phyloP scores from a whole-genome alignment of 1,140 invertebrate genomes.

The Neodiprion pinetum region DNA sequence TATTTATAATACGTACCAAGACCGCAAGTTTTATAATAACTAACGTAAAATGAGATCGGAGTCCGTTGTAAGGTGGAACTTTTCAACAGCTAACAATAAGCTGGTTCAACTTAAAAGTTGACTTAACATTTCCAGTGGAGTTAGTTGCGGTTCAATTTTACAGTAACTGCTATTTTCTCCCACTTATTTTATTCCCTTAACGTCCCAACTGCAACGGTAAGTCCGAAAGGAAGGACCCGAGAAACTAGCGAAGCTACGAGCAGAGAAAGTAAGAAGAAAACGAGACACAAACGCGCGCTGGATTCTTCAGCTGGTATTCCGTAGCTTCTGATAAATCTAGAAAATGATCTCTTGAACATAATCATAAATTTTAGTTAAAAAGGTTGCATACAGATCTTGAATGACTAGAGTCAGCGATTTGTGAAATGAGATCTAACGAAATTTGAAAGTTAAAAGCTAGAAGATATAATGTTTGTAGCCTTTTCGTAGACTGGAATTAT shows the following conservation, averaged over 20 bases:
- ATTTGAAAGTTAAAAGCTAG: background rate
- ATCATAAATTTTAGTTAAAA: too few species aligned
- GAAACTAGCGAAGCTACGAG: background rate
- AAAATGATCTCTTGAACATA: too few species aligned
- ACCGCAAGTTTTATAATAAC: too few species aligned
- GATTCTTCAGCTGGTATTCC: background rate
- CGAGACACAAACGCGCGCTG: background rate
- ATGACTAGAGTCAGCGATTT: background rate
- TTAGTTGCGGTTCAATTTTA: conserved; percentile 33
- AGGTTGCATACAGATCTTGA: too few species aligned
- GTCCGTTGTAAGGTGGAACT: background rate
- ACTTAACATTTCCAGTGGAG: conserved; percentile 10
- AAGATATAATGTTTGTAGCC: background rate
- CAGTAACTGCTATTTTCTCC: conserved; percentile 28
- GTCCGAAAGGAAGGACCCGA: background rate
- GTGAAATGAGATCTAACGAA: background rate
- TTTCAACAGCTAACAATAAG: background rate
- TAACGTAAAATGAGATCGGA: background rate
- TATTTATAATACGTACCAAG: background rate
- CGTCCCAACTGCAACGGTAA: background rate
- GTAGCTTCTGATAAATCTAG: too few species aligned
- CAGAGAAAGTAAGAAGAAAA: background rate
- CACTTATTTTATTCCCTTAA: conserved; percentile 8
- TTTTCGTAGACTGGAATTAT: too few species aligned
- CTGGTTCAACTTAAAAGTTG: background rate